Evolutionary conservation across 2,888 invertebrate genomes (phyloP).

Genomic region (Catotricha subobsoleta): DNA sequence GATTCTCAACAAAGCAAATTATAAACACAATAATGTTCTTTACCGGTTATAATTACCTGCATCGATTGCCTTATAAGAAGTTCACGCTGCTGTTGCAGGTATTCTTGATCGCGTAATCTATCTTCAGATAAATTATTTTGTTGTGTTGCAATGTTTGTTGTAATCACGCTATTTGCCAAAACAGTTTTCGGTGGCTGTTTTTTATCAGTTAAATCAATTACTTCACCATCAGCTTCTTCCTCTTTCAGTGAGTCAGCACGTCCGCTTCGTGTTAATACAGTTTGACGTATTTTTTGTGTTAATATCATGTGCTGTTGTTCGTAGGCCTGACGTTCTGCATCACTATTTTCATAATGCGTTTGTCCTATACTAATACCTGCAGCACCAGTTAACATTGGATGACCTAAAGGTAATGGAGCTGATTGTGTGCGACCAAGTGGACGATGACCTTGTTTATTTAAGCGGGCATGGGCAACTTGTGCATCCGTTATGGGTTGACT

Average conservation of each 20-base stretch:
- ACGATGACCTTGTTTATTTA: constrained; percentile 53
- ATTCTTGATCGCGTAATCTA: constrained; percentile 36
- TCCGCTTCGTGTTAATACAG: constrained; percentile 63
- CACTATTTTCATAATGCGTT: constrained; percentile 29
- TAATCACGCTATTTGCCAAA: constrained; percentile 32
- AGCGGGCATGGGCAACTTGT: constrained; percentile 45
- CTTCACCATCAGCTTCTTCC: constrained; percentile 36
- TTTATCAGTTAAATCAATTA: constrained; percentile 61
- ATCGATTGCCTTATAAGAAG: constrained; percentile 41
- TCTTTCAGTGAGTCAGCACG: constrained; percentile 39
- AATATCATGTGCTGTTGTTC: constrained; percentile 44
- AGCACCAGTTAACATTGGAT: constrained; percentile 53
- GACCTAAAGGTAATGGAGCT: constrained; percentile 76
- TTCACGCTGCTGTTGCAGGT: constrained; percentile 46
- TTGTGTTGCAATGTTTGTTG: constrained; percentile 27
- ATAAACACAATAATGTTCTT: neutral
- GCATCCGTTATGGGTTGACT: constrained; percentile 41
- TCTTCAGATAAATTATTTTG: constrained; percentile 35
- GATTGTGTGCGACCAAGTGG: constrained; percentile 88
- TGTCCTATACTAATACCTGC: constrained; percentile 28
- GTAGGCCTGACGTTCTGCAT: constrained; percentile 36
- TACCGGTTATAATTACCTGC: constrained; percentile 19
- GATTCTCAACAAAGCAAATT: neutral
- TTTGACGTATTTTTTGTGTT: constrained; percentile 73
- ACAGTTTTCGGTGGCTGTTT: constrained; percentile 32